A percentile compares a stretch with the other conserved stretches of the same genome.
phyloP scores from a whole-genome alignment of 2,888 invertebrate genomes.

The Platycheirus rosarum region DNA sequence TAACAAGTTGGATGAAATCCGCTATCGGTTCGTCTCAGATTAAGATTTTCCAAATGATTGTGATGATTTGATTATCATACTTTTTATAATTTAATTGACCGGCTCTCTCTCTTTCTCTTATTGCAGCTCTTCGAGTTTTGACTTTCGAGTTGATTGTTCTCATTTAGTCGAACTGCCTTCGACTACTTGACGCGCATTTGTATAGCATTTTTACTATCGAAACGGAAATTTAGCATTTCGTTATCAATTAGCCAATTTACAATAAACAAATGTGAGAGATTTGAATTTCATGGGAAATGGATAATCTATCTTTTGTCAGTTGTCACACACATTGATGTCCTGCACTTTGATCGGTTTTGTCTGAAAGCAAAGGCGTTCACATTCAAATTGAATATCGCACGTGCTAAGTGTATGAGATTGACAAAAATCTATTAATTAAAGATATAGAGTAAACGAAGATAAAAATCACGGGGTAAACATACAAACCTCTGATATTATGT shows the following conservation, averaged over 20 bases:
- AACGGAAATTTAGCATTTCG: slow-evolving; percentile 39
- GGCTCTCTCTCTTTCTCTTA: neutral
- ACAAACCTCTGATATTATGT: too few species aligned
- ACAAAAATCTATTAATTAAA: too few species aligned
- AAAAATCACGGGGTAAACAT: too few species aligned
- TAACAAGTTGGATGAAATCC: slow-evolving; percentile 11
- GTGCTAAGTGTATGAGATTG: too few species aligned
- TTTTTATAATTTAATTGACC: neutral
- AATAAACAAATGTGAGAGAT: slow-evolving; percentile 17
- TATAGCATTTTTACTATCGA: slow-evolving; percentile 31
- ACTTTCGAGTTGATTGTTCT: slow-evolving; percentile 26
- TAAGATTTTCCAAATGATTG: slow-evolving; percentile 5
- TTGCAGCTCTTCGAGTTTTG: neutral
- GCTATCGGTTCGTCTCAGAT: neutral
- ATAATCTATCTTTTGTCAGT: neutral
- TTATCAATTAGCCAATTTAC: slow-evolving; percentile 41
- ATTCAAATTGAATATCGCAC: too few species aligned
- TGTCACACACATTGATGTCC: neutral
- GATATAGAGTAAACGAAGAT: too few species aligned
- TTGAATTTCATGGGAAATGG: slow-evolving; percentile 4
- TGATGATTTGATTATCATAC: neutral
- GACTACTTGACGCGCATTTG: neutral
- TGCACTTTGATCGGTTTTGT: slow-evolving; percentile 33
- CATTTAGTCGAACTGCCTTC: neutral
- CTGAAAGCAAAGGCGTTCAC: too few species aligned